Evolutionary conservation across 2,888 invertebrate species (phyloP), one percentile per base, ranked within the genome.

Genomic region (Drosophila nr. perissopoda): DNA sequence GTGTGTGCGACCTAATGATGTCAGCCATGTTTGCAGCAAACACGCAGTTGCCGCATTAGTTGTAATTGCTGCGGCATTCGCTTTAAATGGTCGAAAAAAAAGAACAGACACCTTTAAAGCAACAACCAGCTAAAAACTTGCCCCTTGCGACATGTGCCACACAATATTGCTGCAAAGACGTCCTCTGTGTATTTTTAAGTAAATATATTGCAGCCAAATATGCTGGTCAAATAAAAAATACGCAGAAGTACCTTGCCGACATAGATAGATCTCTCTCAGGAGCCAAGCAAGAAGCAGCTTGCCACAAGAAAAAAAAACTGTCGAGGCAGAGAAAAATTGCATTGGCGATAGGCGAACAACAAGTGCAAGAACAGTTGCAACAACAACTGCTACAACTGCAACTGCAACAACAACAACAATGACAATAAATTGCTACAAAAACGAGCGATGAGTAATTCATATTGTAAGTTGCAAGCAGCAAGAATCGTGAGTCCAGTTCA

Each of bases 391-490:
- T 6, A 6, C 31, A 54, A 51, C 58, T 51, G 27, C 56, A 53
- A 33, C 52, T 65, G 38, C 56, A 49, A 40, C 49, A 49, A 16
- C 75, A 71, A 52, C 78, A 86, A 80, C 68, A 81, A 78, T 76
- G 81, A 80, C 84, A 89, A 82, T 82, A 85, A 85, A 89, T 89
- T 84, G 87, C 88, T 75, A 76, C 73, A 89, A 88, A 88, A 88
- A 88, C 88, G 88, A 89, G 87, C 87, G 88, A 88, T 88, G 87
- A 82, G 86, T 89, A 86, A 86, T 86, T 86, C 89, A 88, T 86
- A 86, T 83, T 83, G 84, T 82, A 75, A 82, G 89, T 79, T 88
- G 85, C 83, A 81, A 75, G 76, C 80, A 46, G 46, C 38, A 18
- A 38, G 27, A 38, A 16, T 8, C 18, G n/a, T 11, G 18, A 27